A percentile compares a stretch with the other conserved stretches of the same genome.
Evolutionary conservation across 92 coral and sea anemone genomes (phyloP).

Genomic region (Porites rus): DNA sequence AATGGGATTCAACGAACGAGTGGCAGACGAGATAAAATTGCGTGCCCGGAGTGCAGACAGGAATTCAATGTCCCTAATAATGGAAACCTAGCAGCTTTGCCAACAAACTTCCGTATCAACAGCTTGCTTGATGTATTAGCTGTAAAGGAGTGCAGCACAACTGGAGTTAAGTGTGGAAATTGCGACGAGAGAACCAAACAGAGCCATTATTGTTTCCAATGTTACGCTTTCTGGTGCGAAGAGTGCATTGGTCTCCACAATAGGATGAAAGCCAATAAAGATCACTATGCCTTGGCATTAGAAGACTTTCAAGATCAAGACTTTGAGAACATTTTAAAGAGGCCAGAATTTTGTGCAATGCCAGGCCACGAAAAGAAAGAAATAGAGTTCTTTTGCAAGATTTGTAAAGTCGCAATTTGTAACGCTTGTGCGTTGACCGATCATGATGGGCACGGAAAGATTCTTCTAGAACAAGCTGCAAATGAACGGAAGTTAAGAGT

Average conservation of each 20-base stretch:
- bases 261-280: neutral
- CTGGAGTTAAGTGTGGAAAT: neutral
- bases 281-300: neutral
- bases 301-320: neutral
- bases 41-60: neutral
- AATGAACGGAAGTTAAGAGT: too few relatives aligned
- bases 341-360: neutral
- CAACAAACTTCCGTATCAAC: neutral
- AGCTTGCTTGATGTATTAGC: neutral
- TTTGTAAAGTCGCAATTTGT: neutral
- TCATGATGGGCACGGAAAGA: too few relatives aligned
- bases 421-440: too few relatives aligned
- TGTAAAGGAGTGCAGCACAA: neutral
- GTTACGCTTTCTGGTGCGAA: neutral
- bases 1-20: neutral
- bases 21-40: neutral
- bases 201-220: neutral
- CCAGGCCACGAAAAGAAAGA: neutral
- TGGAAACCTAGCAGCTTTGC: neutral
- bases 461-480: too few relatives aligned
- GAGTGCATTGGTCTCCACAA: neutral
- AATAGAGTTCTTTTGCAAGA: neutral
- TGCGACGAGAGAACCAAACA: neutral
- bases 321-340: neutral
- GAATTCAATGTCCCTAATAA: neutral